Percentiles rank a stretch among this genome's conserved stretches.
phyloP scores from a whole-genome alignment of 2,888 invertebrate species.

The Latheticus oryzae region DNA sequence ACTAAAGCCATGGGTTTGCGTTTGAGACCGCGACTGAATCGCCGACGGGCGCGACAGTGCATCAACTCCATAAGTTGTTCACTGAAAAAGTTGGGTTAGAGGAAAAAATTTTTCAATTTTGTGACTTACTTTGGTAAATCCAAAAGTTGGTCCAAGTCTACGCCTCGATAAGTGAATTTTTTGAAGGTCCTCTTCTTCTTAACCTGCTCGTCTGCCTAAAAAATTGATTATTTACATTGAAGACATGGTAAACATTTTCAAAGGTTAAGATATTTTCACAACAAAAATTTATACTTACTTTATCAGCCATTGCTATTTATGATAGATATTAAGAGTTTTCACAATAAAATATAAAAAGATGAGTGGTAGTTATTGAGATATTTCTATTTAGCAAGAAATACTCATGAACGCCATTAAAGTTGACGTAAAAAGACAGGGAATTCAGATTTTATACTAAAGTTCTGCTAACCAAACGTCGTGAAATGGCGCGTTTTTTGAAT shows the following conservation, averaged over 20 bases:
- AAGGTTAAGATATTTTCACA: conserved; percentile 5
- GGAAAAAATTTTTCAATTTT: conserved; percentile 74
- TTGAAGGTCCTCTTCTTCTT: conserved; percentile 99
- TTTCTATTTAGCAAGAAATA: conserved; percentile 24
- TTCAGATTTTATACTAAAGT: conserved; percentile 19
- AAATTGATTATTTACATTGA: no score
- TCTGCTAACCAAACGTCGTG: no score
- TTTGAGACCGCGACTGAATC: conserved; percentile 94
- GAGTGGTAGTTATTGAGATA: conserved; percentile 13
- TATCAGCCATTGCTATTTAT: conserved; percentile 60
- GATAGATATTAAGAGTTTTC: conserved; percentile 7
- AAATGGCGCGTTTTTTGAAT: no score
- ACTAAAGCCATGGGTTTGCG: conserved; percentile 94
- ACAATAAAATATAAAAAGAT: conserved; percentile 16
- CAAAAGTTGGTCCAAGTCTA: conserved; percentile 98
- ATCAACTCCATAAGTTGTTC: conserved; percentile 97
- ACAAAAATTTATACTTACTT: conserved; percentile 56
- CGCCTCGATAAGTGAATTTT: conserved; percentile 99
- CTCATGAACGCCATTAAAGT: conserved; percentile 38
- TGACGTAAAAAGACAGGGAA: conserved; percentile 28
- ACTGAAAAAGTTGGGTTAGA: conserved; percentile 70
- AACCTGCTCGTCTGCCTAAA: conserved; percentile 83
- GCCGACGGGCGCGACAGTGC: conserved; percentile 92
- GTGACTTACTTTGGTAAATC: conserved; percentile 99
- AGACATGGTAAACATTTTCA: no score